Conservation (phyloP, 2,113 vertebrate genomes). For the mouse (Mus musculus) region DNA sequence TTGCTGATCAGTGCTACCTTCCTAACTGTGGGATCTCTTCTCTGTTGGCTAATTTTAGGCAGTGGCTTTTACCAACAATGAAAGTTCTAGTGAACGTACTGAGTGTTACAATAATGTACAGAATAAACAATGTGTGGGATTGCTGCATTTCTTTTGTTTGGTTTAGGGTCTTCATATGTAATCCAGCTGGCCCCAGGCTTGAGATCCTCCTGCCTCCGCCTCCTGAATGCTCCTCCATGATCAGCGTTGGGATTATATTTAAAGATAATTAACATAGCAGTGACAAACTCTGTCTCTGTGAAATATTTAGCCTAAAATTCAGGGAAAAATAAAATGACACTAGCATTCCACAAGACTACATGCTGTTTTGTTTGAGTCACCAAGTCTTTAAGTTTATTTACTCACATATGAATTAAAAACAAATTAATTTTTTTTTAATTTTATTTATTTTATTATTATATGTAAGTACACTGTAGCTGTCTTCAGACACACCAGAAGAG, state of each 20-base stretch:
- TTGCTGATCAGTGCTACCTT: neutral
- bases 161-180: neutral
- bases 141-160: neutral
- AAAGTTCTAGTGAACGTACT: neutral
- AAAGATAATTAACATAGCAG: neutral
- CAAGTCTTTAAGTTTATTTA: conserved; percentile 48
- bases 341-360: neutral
- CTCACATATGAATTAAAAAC: conserved; percentile 28
- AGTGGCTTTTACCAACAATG: neutral
- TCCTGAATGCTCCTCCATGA: too few species aligned
- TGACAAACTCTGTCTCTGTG: neutral
- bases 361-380: neutral
- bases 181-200: neutral
- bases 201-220: neutral
- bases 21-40: neutral
- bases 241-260: neutral
- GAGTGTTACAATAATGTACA: neutral
- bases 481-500: too few species aligned
- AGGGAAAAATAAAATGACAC: conserved; percentile 35
- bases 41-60: neutral
- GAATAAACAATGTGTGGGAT: neutral
- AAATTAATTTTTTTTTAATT: conserved; percentile 32
- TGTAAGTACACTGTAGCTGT: too few species aligned
- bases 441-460: too few species aligned
- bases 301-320: neutral